Evolutionary conservation across 2,113 vertebrate species (phyloP).

Genomic region (Podocnemis expansa): DNA sequence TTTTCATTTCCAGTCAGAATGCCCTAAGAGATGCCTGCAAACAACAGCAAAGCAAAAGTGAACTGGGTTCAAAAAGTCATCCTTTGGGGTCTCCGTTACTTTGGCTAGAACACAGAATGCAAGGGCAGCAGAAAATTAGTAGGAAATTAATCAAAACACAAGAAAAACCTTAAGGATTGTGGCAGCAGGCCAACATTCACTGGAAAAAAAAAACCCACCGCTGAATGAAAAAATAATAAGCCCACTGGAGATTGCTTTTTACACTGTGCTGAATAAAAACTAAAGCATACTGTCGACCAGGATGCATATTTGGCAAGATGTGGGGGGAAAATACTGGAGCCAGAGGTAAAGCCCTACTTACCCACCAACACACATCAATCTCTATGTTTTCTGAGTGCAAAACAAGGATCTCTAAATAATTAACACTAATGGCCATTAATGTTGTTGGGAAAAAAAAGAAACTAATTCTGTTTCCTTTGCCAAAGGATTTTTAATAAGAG

Average conservation of each 20-base stretch:
- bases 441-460: neutral
- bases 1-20: neutral
- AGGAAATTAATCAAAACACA: neutral
- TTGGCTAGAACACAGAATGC: neutral
- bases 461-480: neutral
- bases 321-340: neutral
- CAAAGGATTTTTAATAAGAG: constrained; percentile 23
- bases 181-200: constrained; percentile 29
- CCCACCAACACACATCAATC: neutral
- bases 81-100: neutral
- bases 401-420: constrained; percentile 59
- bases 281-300: neutral
- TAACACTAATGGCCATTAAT: constrained; percentile 47
- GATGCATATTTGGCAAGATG: neutral
- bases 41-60: neutral
- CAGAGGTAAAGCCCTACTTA: neutral
- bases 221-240: neutral
- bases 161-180: constrained; percentile 27
- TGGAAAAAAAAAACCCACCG: constrained; percentile 19
- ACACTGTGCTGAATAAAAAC: neutral
- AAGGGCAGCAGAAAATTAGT: constrained; percentile 10
- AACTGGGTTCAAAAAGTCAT: neutral
- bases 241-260: constrained; percentile 23
- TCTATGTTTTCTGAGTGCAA: constrained; percentile 2
- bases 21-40: neutral